Evolutionary conservation across 2,888 invertebrate species (phyloP), one percentile per base, ranked within the genome.

Genomic region (Carpatolechia fugitivella): DNA sequence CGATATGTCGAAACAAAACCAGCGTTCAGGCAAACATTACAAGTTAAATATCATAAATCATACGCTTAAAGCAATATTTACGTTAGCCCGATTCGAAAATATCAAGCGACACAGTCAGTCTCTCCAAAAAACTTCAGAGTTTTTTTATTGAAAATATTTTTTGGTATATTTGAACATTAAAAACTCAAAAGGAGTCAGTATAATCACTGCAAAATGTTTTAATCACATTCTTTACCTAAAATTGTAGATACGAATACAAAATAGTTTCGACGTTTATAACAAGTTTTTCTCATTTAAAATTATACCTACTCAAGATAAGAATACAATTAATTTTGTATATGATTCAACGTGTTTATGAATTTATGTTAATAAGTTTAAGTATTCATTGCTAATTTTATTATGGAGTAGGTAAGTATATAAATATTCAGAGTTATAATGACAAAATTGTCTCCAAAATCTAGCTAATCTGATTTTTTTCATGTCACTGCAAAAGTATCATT

Each of bases 41-140:
- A 73, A 74, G 72, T 76, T 69, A 74, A 79, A 80, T 77, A 78
- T 69, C 73, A 82, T 84, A 79, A 83, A 85, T 81, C 80, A 80
- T 66, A 60, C 60, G 69, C 69, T 70, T 73, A 69, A 63, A 76
- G 70, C 70, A 80, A 84, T 80, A 82, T 85, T 83, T 82, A 77
- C 74, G 60, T 74, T 78, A 76, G 60, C 60, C 60, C 61, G 67
- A 77, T 74, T 68, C 74, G 61, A 78, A 81, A 82, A 79, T 78
- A 79, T 70, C 72, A 24, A 3, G 56, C 66, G 72, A 76, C 71
- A 68, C 57, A 66, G 63, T 68, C 14, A 38, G n/a, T 24, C 66
- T 64, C 56, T 59, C 66, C 33, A 44, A 44, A 38, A 38, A 44
- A n/a, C 13, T 29, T 64, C 63, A 58, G 61, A 47, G 11, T 11